Evolutionary conservation across 2,797 vertebrate genomes (phyloP), one percentile per base, ranked within the genome.

Genomic region (Gymnothorax javanicus): DNA sequence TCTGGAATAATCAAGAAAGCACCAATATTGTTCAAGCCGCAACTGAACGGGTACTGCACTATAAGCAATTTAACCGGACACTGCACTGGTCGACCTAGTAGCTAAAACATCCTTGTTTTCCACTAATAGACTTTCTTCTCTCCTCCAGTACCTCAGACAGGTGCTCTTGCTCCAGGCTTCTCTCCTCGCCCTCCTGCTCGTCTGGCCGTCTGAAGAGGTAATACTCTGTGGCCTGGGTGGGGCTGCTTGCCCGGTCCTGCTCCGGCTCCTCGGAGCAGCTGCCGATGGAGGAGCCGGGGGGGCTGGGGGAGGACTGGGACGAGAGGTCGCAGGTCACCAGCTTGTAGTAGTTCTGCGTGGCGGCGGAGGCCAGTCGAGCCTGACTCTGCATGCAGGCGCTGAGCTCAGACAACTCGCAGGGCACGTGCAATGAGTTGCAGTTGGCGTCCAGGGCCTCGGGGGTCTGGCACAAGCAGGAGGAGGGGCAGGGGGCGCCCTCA

Each of bases 291-390:
- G 98, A 99, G 69, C 97, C 97, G 0, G 94, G 97, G 0, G 98
- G 98, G 90, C 98, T 99, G 1, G 98, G 98, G 0, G 98, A 98
- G 0, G 98, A 99, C 90, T 99, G 98, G 71, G 98, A 98, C 12
- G 98, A 99, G 81, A 99, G 94, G 93, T 99, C 98, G 77, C 98
- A 99, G 0, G 98, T 99, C 87, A 99, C 98, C 92, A 99, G 94
- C 89, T 99, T 99, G 87, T 99, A 99, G 90, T 99, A 99, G 95
- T 99, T 99, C 92, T 99, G 98, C 17, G 98, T 99, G 94, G 98
- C 97, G 87, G 98, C 97, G 17, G 33, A 43, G 33, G 99, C 97
- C 0, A 99, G 95, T 58, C 97, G 96, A 0, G 98, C 98, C 90
- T 98, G 96, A 94, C 98, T 99, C 93, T 99, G 97, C 92, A 98